Evolutionary conservation across 2,113 vertebrate species (phyloP).

Genomic region (Telmatochromis bifrenatus): DNA sequence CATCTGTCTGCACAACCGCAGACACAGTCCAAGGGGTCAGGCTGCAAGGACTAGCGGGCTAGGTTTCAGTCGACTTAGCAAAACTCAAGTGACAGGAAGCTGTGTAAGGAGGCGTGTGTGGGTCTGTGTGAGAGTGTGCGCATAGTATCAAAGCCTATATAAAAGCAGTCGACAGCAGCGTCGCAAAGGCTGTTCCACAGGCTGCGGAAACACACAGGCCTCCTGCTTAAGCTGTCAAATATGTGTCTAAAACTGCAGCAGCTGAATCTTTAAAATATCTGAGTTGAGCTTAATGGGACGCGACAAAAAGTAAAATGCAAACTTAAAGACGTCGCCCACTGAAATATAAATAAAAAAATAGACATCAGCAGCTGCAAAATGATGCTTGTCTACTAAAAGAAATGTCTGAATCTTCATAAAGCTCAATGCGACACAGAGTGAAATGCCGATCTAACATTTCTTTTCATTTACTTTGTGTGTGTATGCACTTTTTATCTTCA

Average conservation of each 20-base stretch:
- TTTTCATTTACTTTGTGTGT: not conserved
- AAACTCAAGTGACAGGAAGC: conserved; percentile 50
- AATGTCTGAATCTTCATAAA: not conserved
- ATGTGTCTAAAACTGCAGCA: not conserved
- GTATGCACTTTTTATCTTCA: not conserved
- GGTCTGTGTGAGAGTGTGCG: not conserved
- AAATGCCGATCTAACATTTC: not conserved
- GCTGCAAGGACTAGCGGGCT: conserved; percentile 61
- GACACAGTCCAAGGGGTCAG: conserved; percentile 55
- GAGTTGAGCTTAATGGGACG: not conserved
- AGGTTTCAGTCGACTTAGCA: conserved; percentile 66
- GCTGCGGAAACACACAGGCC: not conserved
- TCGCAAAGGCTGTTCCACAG: not conserved
- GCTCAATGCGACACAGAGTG: not conserved
- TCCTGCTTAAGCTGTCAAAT: not conserved
- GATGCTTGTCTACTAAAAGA: not conserved
- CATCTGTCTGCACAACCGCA: conserved; percentile 16
- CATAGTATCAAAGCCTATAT: not conserved
- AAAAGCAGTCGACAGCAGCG: conserved; percentile 18
- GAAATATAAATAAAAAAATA: not conserved
- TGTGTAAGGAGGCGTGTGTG: conserved; percentile 21
- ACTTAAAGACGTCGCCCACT: not conserved
- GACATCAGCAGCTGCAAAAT: not conserved
- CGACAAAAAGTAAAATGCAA: not conserved
- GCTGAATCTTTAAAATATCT: not conserved